Evolutionary conservation across 2,113 vertebrate species (phyloP), one percentile per base, ranked within the genome.

Genomic region (Rhizomys pruinosus): DNA sequence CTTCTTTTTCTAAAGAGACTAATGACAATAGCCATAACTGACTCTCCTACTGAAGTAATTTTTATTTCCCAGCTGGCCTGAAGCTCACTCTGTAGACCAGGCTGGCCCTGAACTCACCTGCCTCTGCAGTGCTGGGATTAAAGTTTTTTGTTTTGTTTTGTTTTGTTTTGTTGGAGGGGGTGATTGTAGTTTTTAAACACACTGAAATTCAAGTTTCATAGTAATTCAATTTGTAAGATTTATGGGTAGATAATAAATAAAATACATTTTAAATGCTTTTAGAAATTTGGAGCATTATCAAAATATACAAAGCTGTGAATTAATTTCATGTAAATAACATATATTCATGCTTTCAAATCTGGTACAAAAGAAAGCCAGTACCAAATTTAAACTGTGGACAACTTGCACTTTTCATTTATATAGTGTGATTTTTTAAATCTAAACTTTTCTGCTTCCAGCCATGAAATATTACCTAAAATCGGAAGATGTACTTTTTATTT

Each of bases 261-360:
- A 90, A 39, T 87, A 52, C 19, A 37, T 64, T 87, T 72, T 84
- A 92, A 71, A 29, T 89, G 76, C 61, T 57, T 92, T 88, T 68
- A 86, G 37, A 25, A 88, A 90, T 82, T 92, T 88, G 52, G 37
- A 91, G 3, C 15, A 37, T 61, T 2, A 69, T 90, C 23, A 95
- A 92, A 94, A 91, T 86, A 94, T 47, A 72, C 19, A 90, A 44
- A 87, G 2, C 25, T 97, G 9, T 87, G 34, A 89, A 52, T 74
- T 95, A 42, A 87, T 85, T 25, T 92, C 80, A 0, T 71, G 9
- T 57, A 95, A 92, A 88, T 5, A 0, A 42, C 22, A 76, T 4
- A 22, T 5, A 37, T 89, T 90, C 86, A 47, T 59, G 37, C 7
- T 89, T 34, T 96, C 47, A 92, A 95, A 94, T 3, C 16, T 25